Percentiles rank a stretch among this genome's conserved stretches.
These are phyloP conservation scores for Bombus waltoni DNA, from an alignment of 1,140 invertebrate species.

Conservation along the genomic window DNA sequence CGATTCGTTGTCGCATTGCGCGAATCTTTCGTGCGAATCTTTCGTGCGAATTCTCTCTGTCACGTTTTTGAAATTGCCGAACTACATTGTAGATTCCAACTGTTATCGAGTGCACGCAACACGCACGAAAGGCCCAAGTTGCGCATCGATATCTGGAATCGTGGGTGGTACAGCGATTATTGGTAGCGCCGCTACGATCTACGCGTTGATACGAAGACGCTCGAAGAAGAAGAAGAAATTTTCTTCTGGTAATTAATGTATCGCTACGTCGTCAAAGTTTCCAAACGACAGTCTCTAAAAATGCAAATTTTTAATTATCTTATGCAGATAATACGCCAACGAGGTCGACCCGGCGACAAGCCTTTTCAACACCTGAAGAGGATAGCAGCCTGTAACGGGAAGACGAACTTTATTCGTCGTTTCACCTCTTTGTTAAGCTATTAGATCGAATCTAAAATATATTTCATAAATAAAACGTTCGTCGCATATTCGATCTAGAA, in stretches of 20 bases:
- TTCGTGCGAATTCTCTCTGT: not conserved
- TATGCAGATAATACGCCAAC: not conserved
- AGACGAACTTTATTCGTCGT: not conserved
- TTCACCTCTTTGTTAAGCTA: not conserved
- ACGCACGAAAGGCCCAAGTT: not conserved
- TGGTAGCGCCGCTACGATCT: not conserved
- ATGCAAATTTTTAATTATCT: not conserved
- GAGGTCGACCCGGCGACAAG: not conserved
- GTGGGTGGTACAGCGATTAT: not conserved
- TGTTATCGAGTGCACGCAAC: not conserved
- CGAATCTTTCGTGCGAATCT: not conserved
- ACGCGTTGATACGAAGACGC: not conserved
- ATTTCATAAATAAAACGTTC: not conserved
- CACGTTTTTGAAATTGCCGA: too few relatives aligned
- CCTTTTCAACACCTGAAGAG: not conserved
- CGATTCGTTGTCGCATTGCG: too few relatives aligned
- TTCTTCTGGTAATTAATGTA: not conserved
- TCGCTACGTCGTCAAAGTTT: too few relatives aligned
- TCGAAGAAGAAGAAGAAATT: not conserved
- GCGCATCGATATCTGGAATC: not conserved
- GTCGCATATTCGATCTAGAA: not conserved
- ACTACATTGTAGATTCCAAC: not conserved
- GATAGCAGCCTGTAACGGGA: not conserved
- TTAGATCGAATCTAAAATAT: too few relatives aligned
- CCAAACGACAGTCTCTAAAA: fast-evolving